Evolutionary conservation across 2,113 vertebrate genomes (phyloP).

Genomic region (Grallaria varia): DNA sequence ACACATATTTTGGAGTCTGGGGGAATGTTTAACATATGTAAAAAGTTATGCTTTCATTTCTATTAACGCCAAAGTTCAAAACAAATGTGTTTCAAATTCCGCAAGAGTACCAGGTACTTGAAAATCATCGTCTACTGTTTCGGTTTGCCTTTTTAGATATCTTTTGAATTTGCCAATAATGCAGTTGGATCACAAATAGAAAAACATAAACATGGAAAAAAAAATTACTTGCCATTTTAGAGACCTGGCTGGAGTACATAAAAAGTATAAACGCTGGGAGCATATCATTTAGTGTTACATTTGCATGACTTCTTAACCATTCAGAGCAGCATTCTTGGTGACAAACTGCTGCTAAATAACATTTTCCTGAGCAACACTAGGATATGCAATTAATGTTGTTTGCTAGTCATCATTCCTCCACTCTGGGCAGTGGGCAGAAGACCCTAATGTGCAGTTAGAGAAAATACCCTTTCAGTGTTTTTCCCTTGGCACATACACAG

Average conservation of each 20-base stretch:
- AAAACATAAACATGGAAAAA: not conserved
- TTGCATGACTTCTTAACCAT: not conserved
- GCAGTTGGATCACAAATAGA: not conserved
- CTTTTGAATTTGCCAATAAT: not conserved
- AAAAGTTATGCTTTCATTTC: conserved; percentile 24
- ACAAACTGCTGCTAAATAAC: not conserved
- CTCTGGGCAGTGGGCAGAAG: not conserved
- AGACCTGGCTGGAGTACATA: not conserved
- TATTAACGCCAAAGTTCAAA: conserved; percentile 13
- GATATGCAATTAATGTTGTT: not conserved
- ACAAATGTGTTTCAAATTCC: conserved; percentile 16
- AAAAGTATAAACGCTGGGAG: not conserved
- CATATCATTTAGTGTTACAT: not conserved
- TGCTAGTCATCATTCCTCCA: not conserved
- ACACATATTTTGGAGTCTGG: not conserved
- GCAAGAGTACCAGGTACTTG: not conserved
- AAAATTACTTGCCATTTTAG: not conserved
- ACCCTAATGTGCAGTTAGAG: not conserved
- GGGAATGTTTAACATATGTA: not conserved
- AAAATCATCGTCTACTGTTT: conserved; percentile 13
- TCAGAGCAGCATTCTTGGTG: not conserved
- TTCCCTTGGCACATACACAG: conserved; percentile 13
- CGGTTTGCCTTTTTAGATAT: not conserved
- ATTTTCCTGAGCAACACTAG: not conserved
- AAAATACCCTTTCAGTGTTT: conserved; percentile 22